These are phyloP conservation scores for Elachura formosa DNA, from an alignment of 2,113 vertebrate genomes.

Conservation along the genomic window DNA sequence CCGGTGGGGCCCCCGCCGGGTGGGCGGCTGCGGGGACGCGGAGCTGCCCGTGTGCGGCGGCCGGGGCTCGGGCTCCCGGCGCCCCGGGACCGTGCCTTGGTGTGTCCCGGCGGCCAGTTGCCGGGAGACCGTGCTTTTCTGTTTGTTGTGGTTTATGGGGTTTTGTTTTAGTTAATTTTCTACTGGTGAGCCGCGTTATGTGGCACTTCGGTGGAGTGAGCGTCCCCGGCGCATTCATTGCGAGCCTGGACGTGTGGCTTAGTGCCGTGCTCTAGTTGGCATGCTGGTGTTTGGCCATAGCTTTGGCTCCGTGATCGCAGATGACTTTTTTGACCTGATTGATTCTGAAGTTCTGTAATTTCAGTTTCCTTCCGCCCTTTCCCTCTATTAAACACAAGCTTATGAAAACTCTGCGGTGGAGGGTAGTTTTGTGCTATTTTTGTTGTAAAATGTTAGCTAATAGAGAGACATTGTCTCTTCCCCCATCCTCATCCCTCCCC, in stretches of 20 bases:
- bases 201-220: background rate
- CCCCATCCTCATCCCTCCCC: fast-evolving
- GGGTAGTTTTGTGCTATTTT: background rate
- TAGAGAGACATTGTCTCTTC: background rate
- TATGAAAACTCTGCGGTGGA: background rate
- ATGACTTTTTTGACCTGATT: background rate
- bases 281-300: background rate
- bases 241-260: background rate
- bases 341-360: background rate
- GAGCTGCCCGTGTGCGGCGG: too few relatives aligned
- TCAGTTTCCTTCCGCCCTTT: background rate
- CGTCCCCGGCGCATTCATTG: background rate
- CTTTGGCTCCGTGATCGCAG: background rate
- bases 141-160: background rate
- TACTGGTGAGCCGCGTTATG: background rate
- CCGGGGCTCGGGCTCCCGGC: background rate
- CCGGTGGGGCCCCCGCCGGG: too few relatives aligned
- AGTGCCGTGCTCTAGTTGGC: background rate
- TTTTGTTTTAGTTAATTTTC: too few relatives aligned
- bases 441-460: background rate
- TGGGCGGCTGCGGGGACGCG: too few relatives aligned
- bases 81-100: fast-evolving
- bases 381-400: background rate
- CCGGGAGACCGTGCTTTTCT: background rate
- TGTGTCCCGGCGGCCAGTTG: fast-evolving